phyloP scores from a whole-genome alignment of 2,113 vertebrate species.

The Hippocampus barbouri region DNA sequence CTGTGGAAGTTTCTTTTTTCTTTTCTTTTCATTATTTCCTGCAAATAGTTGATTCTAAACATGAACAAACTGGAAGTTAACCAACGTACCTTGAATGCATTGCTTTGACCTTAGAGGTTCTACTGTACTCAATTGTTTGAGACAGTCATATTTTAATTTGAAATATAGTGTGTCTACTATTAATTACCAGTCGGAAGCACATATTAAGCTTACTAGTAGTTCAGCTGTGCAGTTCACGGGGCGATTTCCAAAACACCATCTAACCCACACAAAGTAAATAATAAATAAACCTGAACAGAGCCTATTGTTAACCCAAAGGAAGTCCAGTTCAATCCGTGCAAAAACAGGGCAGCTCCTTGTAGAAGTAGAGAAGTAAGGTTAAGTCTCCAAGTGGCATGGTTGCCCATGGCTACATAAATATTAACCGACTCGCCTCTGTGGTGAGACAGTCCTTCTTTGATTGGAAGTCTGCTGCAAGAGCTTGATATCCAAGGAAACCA shows the following conservation, averaged over 20 bases:
- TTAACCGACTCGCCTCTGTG: conserved; percentile 58
- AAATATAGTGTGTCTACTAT: neutral
- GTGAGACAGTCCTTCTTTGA: conserved; percentile 61
- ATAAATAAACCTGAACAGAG: conserved; percentile 6
- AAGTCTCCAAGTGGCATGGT: conserved; percentile 51
- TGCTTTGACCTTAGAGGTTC: neutral
- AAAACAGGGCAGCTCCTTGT: conserved; percentile 31
- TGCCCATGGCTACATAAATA: conserved; percentile 72
- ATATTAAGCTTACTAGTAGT: neutral
- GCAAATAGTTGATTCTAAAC: too few species aligned
- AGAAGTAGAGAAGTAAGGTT: conserved; percentile 43
- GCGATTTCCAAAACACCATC: neutral
- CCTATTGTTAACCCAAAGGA: conserved; percentile 27
- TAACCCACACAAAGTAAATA: neutral
- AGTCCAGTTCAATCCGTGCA: conserved; percentile 24
- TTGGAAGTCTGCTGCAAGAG: conserved; percentile 53
- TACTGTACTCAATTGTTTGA: too few species aligned
- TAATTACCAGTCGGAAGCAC: neutral
- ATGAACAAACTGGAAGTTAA: neutral
- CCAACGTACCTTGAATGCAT: neutral
- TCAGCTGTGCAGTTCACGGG: neutral
- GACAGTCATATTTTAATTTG: neutral
- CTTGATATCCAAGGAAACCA: conserved; percentile 60
- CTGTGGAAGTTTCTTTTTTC: neutral
- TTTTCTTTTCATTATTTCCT: too few species aligned